A percentile compares a stretch with the other conserved stretches of the same genome.
Conservation (phyloP, 2,888 invertebrate species). For the Perizoma flavofasciatum region DNA sequence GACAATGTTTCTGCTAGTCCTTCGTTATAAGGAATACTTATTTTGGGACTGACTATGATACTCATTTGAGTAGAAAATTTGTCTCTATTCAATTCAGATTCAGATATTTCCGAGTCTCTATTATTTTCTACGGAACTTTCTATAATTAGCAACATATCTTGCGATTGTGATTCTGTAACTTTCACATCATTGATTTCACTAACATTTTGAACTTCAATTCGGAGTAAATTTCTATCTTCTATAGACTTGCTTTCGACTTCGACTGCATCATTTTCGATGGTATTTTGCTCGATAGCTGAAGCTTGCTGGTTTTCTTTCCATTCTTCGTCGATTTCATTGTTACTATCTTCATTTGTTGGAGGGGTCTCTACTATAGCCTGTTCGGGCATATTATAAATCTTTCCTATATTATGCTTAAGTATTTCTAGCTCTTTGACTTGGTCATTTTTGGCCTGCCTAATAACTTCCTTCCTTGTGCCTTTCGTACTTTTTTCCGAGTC, state of each 20-base stretch:
- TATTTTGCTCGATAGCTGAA: background rate
- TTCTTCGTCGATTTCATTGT: constrained; percentile 3
- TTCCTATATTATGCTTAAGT: constrained; percentile 53
- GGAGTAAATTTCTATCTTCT: constrained; percentile 45
- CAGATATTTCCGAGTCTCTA: constrained; percentile 33
- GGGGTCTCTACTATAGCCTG: constrained; percentile 21
- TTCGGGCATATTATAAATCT: constrained; percentile 51
- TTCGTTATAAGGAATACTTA: too few relatives aligned
- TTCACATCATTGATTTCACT: constrained; percentile 46
- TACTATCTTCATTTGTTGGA: constrained; percentile 4
- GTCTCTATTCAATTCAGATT: constrained; percentile 29
- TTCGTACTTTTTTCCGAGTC: background rate
- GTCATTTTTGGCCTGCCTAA: constrained; percentile 34
- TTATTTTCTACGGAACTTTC: constrained; percentile 50
- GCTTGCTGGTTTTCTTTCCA: constrained; percentile 6
- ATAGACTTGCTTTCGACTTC: constrained; percentile 1
- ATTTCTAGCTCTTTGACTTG: constrained; percentile 53
- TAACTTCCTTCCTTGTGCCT: constrained; percentile 28
- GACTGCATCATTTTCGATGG: background rate
- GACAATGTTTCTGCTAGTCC: too few relatives aligned
- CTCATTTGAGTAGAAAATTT: constrained; percentile 52
- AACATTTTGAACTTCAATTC: constrained; percentile 57
- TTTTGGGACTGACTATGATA: constrained; percentile 59
- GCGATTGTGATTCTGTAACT: constrained; percentile 38
- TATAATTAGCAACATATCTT: constrained; percentile 52